A percentile compares a stretch with the other conserved stretches of the same genome.
Conservation (phyloP, 2,888 invertebrate species). For the Patella caerulea region DNA sequence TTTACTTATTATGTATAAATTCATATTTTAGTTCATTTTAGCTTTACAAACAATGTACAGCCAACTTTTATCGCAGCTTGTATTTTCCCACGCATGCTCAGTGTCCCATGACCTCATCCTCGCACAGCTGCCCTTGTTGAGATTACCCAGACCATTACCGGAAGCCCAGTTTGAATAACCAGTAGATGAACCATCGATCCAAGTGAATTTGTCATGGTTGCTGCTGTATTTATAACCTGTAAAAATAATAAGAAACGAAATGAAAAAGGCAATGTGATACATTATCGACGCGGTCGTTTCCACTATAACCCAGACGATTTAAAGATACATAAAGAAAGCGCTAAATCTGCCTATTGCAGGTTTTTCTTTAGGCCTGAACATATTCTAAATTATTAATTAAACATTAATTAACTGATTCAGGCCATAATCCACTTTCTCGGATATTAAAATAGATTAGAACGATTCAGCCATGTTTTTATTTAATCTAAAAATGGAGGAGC, state of each 20-base stretch:
- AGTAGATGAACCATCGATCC: constrained; percentile 11
- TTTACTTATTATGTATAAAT: too few species aligned
- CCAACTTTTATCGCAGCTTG: neutral
- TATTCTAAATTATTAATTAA: too few species aligned
- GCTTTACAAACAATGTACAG: neutral
- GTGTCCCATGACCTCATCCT: constrained; percentile 2
- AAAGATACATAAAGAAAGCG: too few species aligned
- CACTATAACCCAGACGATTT: too few species aligned
- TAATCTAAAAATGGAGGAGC: too few species aligned
- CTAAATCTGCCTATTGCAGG: too few species aligned
- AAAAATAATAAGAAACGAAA: neutral
- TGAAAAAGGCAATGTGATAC: neutral
- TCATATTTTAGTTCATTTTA: neutral
- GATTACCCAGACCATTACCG: constrained; percentile 7
- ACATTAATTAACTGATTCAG: too few species aligned
- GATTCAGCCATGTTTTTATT: too few species aligned
- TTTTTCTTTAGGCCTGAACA: too few species aligned
- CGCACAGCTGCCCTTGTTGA: constrained; percentile 2
- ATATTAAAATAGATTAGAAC: too few species aligned
- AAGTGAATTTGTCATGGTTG: constrained; percentile 13
- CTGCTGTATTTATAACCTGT: constrained; percentile 16
- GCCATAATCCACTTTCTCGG: too few species aligned
- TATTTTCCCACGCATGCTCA: constrained; percentile 14
- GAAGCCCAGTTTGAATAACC: constrained; percentile 11
- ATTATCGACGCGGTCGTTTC: too few species aligned